These are phyloP conservation scores for Agrochola lychnidis DNA, from an alignment of 2,888 invertebrate genomes.

Conservation along the genomic window DNA sequence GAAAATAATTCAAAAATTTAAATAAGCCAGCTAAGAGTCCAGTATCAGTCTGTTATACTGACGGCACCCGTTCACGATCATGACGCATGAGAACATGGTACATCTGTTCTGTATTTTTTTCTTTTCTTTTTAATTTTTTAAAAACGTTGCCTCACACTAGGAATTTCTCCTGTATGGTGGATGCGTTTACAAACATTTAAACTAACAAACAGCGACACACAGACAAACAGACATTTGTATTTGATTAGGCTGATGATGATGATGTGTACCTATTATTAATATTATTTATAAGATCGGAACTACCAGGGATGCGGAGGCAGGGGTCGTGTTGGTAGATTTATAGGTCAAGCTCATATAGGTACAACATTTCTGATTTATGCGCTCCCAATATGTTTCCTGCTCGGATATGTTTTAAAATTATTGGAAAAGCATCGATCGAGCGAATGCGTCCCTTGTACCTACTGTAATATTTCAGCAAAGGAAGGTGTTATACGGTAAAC, in stretches of 20 bases:
- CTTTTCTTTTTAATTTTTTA: neutral
- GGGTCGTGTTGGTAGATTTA: constrained; percentile 30
- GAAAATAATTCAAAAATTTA: too few relatives aligned
- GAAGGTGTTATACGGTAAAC: neutral
- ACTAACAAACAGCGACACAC: too few relatives aligned
- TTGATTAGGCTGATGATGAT: neutral
- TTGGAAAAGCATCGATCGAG: constrained; percentile 23
- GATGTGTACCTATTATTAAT: neutral
- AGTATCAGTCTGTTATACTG: too few relatives aligned
- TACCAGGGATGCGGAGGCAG: neutral
- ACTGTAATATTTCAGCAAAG: neutral
- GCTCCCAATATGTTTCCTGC: constrained; percentile 19
- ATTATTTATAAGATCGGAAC: neutral
- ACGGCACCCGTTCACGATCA: too few relatives aligned
- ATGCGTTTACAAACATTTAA: too few relatives aligned
- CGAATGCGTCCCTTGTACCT: neutral
- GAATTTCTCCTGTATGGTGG: too few relatives aligned
- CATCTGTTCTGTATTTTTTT: neutral
- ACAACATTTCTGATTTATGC: constrained; percentile 41
- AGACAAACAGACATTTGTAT: neutral
- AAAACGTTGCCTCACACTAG: too few relatives aligned
- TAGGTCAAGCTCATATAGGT: constrained; percentile 2
- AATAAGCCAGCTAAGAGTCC: too few relatives aligned
- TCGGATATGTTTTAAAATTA: constrained; percentile 38
- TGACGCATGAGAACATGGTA: neutral